Evolutionary conservation across 2,113 vertebrate species (phyloP), one percentile per base, ranked within the genome.

Genomic region (Protomyctophum bolini): DNA sequence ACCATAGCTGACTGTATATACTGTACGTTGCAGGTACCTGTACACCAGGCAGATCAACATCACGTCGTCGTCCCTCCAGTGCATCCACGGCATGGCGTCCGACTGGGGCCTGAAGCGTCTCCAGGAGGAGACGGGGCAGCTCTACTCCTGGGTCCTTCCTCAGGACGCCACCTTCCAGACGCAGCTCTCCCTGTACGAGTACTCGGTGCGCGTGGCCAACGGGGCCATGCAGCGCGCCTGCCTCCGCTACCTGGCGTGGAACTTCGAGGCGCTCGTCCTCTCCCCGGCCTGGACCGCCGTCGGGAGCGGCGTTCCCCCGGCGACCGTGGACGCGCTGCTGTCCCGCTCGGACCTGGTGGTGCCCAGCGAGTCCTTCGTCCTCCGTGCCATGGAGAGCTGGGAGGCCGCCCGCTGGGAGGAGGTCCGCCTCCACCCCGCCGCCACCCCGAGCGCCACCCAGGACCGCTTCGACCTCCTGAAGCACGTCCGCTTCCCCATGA

Each of bases 401-500:
- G 66, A 64, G 49, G 21, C 66, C 2, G 28, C 65, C 48, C 60
- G 33, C 3, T n/a, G n/a, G n/a, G n/a, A n/a, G n/a, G n/a, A n/a
- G n/a, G n/a, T n/a, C n/a, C n/a, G n/a, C n/a, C n/a, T n/a, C n/a
- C n/a, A n/a, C n/a, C n/a, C n/a, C n/a, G n/a, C n/a, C n/a, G n/a
- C n/a, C n/a, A n/a, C n/a, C n/a, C n/a, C 33, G 33, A 3, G 5
- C 33, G 33, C 5, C 33, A 41, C 0, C 0, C 76, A 75, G 6
- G 3, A 10, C 8, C 45, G 41, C 1, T 63, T 50, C 0, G 28
- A 0, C 6, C 61, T 93, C n/a, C 0, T 92, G 29, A 55, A 73
- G 28, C 49, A 68, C 0, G 48, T 91, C n/a, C 83, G 81, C 0
- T 92, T 94, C 55, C 91, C 90, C 29, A 88, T 92, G 91, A 82